Base-by-base conservation (phyloP, 2,888 invertebrate genomes). In the Cryptocephalus primarius region DNA sequence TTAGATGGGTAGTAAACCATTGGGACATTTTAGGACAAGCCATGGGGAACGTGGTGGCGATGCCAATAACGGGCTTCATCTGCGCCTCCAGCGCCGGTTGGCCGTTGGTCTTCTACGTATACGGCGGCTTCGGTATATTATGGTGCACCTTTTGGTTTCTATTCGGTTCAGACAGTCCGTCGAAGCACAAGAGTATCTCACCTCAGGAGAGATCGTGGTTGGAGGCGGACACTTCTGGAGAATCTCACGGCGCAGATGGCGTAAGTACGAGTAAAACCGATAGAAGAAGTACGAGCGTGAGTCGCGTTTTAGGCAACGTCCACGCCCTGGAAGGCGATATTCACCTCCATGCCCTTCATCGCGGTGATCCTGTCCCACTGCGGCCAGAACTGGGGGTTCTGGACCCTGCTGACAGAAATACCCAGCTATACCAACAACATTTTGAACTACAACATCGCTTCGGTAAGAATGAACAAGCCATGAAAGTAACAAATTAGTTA, bases 371-470 rank as follows among this genome's bases (percentile, higher is more conserved):
- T 84, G 2, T 79, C 82, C 0, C 88, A 88, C 61, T 79, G 81
- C 53, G 80, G 84, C 0, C 85, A 89, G 55, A 81, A 79, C 59
- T 84, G 88, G 78, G 89, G 88, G 31, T 88, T 85, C 70, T 88
- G 87, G 84, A 88, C 87, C 31, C 70, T 90, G 11, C 73, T 89
- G 1, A 88, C 88, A 0, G 84, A 89, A 65, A 83, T 88, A 60
- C 90, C 90, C 0, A 78, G 82, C 0, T 90, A 88, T 62, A 82
- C 90, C 79, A 78, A 78, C 56, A 75, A 79, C 40, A 80, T 88
- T 2, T 74, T 89, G 2, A 72, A 76, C 44, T 85, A 81, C 56
- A 75, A 88, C 46, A 83, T 89, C 22, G 79, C 82, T 65, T 70
- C 77, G 53, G 85, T 85, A 53, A 58, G 62, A 52, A 36, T 43